phyloP scores from a whole-genome alignment of 1,140 invertebrate genomes.

The Drosophila suzukii region DNA sequence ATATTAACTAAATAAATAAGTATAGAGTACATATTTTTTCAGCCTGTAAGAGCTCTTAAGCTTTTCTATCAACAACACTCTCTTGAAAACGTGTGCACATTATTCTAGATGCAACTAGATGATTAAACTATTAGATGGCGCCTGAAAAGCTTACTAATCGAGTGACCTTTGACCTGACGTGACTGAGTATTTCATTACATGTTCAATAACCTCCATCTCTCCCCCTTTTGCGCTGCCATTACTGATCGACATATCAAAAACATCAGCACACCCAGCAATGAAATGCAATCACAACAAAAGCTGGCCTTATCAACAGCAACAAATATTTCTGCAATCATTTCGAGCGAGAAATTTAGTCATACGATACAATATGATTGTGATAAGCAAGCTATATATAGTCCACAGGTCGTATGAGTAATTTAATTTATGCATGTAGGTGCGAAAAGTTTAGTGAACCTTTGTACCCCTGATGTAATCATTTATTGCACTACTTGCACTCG shows the following conservation, averaged over 20 bases:
- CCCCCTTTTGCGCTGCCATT: constrained; percentile 9
- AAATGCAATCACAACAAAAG: constrained; percentile 11
- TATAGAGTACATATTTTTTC: too few relatives aligned
- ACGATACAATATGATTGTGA: constrained; percentile 28
- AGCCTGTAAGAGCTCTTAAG: not conserved
- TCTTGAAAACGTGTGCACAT: not conserved
- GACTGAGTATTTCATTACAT: constrained; percentile 25
- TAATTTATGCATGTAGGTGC: constrained; percentile 10
- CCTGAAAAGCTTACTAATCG: constrained; percentile 6
- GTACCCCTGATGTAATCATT: constrained; percentile 25
- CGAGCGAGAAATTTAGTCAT: constrained; percentile 12
- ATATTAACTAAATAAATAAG: too few relatives aligned
- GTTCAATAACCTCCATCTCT: not conserved
- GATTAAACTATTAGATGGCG: constrained; percentile 24
- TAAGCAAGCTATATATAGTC: constrained; percentile 11
- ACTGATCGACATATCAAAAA: constrained; percentile 11
- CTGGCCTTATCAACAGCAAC: constrained; percentile 16
- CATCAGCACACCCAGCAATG: constrained; percentile 1
- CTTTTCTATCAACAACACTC: not conserved
- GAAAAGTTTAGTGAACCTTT: constrained; percentile 37
- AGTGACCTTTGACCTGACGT: constrained; percentile 28
- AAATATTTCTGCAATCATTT: constrained; percentile 26
- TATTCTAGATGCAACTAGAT: constrained; percentile 1
- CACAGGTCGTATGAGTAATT: constrained; percentile 34
- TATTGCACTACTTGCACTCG: constrained; percentile 16